These are phyloP conservation scores for Lepisosteus oculatus DNA, from an alignment of 2,113 vertebrate genomes.

Conservation along the genomic window DNA sequence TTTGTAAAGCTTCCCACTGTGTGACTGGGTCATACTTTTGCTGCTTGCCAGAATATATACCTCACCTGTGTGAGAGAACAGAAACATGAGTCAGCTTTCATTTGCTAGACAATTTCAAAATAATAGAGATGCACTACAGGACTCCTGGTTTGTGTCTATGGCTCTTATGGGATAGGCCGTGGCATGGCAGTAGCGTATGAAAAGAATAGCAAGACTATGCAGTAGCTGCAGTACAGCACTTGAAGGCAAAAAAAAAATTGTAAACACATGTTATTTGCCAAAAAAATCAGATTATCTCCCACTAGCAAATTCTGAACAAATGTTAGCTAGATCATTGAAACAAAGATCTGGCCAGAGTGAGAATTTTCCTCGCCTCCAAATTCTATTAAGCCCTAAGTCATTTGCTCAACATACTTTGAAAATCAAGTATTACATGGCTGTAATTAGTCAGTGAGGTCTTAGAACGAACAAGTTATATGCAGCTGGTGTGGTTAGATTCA, in stretches of 20 bases:
- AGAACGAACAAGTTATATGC: constrained; percentile 21
- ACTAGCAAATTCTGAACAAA: constrained; percentile 49
- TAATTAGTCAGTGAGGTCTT: constrained; percentile 20
- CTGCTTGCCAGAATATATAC: constrained; percentile 91
- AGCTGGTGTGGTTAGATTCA: constrained; percentile 10
- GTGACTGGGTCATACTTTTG: constrained; percentile 89
- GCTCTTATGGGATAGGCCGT: not conserved
- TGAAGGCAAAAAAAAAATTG: constrained; percentile 43
- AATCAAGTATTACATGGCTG: constrained; percentile 28
- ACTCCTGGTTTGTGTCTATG: not conserved
- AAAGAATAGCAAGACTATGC: not conserved
- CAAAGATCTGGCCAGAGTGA: constrained; percentile 36
- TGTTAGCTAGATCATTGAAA: constrained; percentile 19
- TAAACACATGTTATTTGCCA: constrained; percentile 60
- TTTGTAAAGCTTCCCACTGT: constrained; percentile 95
- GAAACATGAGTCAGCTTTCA: not conserved
- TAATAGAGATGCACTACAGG: not conserved
- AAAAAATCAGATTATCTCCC: constrained; percentile 16
- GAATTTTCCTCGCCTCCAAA: constrained; percentile 19
- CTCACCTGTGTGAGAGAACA: constrained; percentile 75
- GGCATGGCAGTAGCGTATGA: constrained; percentile 28
- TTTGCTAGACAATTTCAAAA: constrained; percentile 8
- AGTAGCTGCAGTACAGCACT: constrained; percentile 39
- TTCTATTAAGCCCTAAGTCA: constrained; percentile 13
- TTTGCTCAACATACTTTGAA: constrained; percentile 33